Evolutionary conservation across 2,113 vertebrate genomes (phyloP).

Genomic region (Albula glossodonta): DNA sequence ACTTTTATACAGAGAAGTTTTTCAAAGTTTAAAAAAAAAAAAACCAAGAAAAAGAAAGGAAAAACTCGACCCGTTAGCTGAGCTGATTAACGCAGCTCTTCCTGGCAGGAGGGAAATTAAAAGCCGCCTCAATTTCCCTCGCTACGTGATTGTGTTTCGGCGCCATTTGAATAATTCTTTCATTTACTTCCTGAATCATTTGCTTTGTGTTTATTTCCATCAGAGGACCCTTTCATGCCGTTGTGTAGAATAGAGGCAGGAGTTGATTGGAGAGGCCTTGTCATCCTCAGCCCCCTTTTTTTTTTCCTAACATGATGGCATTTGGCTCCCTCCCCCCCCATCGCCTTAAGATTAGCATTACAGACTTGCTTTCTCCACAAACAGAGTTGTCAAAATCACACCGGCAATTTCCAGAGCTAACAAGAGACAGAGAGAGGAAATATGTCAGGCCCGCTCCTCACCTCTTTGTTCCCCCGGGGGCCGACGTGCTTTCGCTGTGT

Average conservation of each 20-base stretch:
- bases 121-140: constrained; percentile 36
- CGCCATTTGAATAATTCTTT: constrained; percentile 51
- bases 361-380: constrained; percentile 17
- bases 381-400: constrained; percentile 17
- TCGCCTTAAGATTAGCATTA: constrained; percentile 35
- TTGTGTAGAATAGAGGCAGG: not conserved
- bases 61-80: not conserved
- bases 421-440: constrained; percentile 12
- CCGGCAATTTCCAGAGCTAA: constrained; percentile 2
- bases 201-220: constrained; percentile 12
- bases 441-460: constrained; percentile 17
- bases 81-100: constrained; percentile 36
- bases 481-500: not conserved
- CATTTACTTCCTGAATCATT: constrained; percentile 39
- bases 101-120: constrained; percentile 47
- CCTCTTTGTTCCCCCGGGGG: not conserved
- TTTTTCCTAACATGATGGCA: constrained; percentile 24
- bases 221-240: constrained; percentile 27
- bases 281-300: constrained; percentile 25
- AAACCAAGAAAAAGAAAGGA: not conserved
- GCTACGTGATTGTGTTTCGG: constrained; percentile 20
- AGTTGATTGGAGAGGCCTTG: constrained; percentile 7
- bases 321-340: constrained; percentile 14
- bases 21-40: not conserved
- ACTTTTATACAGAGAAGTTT: constrained; percentile 37